Conservation (phyloP, 2,888 invertebrate genomes). For the Meta bourneti region DNA sequence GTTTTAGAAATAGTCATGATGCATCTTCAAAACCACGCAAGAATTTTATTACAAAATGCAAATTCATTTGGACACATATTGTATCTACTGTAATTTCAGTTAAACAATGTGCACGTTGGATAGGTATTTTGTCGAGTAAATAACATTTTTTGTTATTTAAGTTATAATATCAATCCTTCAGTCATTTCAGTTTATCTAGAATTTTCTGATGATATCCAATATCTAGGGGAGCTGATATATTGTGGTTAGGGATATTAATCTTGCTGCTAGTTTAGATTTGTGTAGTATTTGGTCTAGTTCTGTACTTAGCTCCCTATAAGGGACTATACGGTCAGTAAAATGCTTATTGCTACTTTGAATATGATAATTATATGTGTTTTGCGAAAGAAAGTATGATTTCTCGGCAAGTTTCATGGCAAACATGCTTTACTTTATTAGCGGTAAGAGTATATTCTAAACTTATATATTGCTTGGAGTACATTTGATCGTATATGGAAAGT, state of each 20-base stretch:
- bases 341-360: conserved; percentile 31
- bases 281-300: conserved; percentile 66
- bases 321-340: conserved; percentile 9
- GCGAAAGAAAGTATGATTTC: conserved; percentile 19
- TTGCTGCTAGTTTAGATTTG: conserved; percentile 69
- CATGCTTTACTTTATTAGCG: conserved; percentile 2
- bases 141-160: no score
- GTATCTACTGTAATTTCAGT: no score
- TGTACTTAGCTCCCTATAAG: conserved; percentile 42
- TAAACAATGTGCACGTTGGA: no score
- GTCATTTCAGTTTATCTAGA: no score
- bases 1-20: no score
- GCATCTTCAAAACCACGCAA: no score
- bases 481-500: conserved; percentile 8
- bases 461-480: conserved; percentile 30
- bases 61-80: no score
- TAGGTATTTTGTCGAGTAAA: no score
- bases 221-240: conserved; percentile 20
- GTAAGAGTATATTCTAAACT: conserved; percentile 4
- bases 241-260: conserved; percentile 55
- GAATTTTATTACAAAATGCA: no score
- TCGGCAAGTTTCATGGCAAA: not conserved
- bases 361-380: conserved; percentile 47
- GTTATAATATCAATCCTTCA: no score
- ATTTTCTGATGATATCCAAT: no score